These are phyloP conservation scores for Drosophila pseudotakahashii DNA, from an alignment of 2,888 invertebrate species.

Conservation along the genomic window DNA sequence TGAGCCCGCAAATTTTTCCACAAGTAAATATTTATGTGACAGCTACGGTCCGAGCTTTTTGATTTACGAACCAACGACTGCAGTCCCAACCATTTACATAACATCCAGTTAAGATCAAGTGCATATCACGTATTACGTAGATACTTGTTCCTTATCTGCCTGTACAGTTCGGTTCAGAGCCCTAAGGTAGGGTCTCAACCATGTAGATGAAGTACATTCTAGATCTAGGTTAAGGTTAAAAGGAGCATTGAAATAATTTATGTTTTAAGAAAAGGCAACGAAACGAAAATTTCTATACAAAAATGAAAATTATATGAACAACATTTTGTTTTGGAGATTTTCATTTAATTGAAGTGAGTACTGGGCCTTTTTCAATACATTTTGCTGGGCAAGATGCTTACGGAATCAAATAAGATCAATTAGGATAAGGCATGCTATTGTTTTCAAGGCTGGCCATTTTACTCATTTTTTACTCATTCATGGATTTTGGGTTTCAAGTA, in stretches of 20 bases:
- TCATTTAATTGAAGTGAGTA: no score
- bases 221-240: background rate
- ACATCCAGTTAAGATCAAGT: slow-evolving; percentile 43
- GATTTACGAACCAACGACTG: slow-evolving; percentile 36
- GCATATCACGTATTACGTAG: slow-evolving; percentile 30
- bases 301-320: no score
- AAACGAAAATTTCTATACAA: no score
- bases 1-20: slow-evolving; percentile 27
- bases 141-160: slow-evolving; percentile 15
- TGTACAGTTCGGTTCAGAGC: slow-evolving; percentile 22
- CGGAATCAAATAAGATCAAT: background rate
- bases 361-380: no score
- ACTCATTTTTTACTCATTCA: no score
- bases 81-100: slow-evolving; percentile 41
- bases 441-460: no score
- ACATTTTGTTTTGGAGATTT: no score
- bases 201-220: background rate
- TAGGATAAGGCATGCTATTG: no score
- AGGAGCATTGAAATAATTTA: no score
- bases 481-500: no score
- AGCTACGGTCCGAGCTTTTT: slow-evolving; percentile 20
- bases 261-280: no score
- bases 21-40: slow-evolving; percentile 34
- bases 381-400: background rate
- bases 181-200: background rate